Evolutionary conservation across 2,113 vertebrate species (phyloP).

Genomic region (Pholis gunnellus): DNA sequence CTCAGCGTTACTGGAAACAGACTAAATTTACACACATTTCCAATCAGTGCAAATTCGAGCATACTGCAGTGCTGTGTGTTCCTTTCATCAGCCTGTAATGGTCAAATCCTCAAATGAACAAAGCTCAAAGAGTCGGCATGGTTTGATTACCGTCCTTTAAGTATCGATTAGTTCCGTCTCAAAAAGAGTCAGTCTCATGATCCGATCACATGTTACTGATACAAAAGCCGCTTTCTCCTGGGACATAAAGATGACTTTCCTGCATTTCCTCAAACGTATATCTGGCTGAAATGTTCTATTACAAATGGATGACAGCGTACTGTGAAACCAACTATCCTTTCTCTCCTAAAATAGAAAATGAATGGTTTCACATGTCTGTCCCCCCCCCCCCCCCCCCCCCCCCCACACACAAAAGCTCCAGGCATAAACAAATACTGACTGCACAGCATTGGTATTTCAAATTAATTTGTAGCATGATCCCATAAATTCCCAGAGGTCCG

Average conservation of each 20-base stretch:
- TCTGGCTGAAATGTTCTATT: not conserved
- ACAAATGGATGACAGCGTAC: slow-evolving; percentile 1
- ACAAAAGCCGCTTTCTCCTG: not conserved
- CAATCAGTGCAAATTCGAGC: not conserved
- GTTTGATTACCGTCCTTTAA: slow-evolving; percentile 25
- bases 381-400: not conserved
- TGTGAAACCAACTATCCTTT: not conserved
- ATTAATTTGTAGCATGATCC: slow-evolving; percentile 51
- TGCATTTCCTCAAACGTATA: not conserved
- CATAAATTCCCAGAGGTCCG: slow-evolving; percentile 30
- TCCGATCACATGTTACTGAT: slow-evolving; percentile 13
- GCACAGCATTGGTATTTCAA: slow-evolving; percentile 40
- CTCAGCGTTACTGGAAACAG: slow-evolving; percentile 33
- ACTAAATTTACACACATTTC: slow-evolving; percentile 2
- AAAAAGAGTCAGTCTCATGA: slow-evolving; percentile 5
- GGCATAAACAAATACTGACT: slow-evolving; percentile 64
- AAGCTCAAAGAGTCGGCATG: not conserved
- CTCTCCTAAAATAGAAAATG: slow-evolving; percentile 51
- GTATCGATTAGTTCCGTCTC: slow-evolving; percentile 6
- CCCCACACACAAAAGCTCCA: slow-evolving; percentile 1
- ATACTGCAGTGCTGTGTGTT: not conserved
- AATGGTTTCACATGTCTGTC: slow-evolving; percentile 39
- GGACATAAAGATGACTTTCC: not conserved
- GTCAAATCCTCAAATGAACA: slow-evolving; percentile 1
- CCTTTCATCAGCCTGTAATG: not conserved